Percentiles rank a stretch among this genome's conserved stretches.
Evolutionary conservation across 2,113 vertebrate genomes (phyloP).

Genomic region (Gopherus flavomarginatus): DNA sequence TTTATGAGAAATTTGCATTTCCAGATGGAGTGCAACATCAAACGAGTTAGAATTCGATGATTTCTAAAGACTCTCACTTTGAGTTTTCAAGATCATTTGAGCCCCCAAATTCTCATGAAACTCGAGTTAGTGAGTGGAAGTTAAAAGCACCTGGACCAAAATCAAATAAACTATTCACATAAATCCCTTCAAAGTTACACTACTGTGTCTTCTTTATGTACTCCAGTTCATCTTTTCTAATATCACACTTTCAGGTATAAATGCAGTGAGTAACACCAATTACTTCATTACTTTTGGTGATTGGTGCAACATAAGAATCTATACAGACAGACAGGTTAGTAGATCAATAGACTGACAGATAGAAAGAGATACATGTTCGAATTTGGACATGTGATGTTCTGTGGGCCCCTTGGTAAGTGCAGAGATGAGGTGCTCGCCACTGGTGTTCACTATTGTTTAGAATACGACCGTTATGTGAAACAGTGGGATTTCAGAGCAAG

Average conservation of each 20-base stretch:
- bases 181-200: background rate
- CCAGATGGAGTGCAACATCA: background rate
- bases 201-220: background rate
- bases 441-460: background rate
- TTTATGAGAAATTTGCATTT: background rate
- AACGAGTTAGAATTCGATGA: background rate
- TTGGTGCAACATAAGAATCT: background rate
- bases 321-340: background rate
- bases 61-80: background rate
- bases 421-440: background rate
- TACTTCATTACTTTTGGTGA: background rate
- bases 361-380: background rate
- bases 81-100: background rate
- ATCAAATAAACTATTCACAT: background rate
- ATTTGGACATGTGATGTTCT: background rate
- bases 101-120: background rate
- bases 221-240: background rate
- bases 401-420: background rate
- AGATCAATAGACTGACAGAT: background rate
- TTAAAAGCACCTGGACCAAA: background rate
- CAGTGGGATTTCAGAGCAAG: background rate
- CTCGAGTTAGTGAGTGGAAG: accelerated
- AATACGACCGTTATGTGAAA: accelerated
- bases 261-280: background rate
- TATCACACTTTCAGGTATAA: background rate